Evolutionary conservation across 2,797 vertebrate genomes (phyloP), one percentile per base, ranked within the genome.

Genomic region (Cryptoblepharus egeriae): DNA sequence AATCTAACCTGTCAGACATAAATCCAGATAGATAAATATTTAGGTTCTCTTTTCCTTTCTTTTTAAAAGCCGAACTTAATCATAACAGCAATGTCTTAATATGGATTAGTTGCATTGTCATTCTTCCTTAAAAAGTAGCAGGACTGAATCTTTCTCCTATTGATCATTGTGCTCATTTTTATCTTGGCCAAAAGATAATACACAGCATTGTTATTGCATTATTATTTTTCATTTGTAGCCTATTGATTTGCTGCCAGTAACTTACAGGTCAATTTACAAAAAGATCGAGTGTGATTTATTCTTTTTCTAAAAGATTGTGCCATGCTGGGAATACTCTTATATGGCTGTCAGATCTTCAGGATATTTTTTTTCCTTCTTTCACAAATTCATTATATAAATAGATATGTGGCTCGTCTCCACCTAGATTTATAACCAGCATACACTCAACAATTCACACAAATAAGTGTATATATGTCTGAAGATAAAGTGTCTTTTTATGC

Each of bases 141-240:
- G 67, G 18, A 11, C 52, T 63, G 42, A 68, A 82, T 92, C 80
- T 92, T 93, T 89, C 90, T 89, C 80, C 79, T 71, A 90, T 91
- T 76, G 90, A 93, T 94, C 10, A 0, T 30, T 86, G 73, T 64
- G 76, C 68, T 84, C 86, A 49, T 87, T 94, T 94, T 88, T 65
- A 6, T 75, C 83, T 90, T 52, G 70, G 83, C 77, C 84, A 78
- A 58, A 42, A 78, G 89, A 85, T 89, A 89, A 93, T 89, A 88
- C 85, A 86, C 75, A 92, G 35, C 83, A 37, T 90, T 85, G 86
- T 91, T 93, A 93, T 90, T 90, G 79, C 84, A 73, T 90, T 94
- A 93, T 93, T 94, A 93, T 92, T 94, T 93, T 95, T 94, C 89
- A 95, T 93, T 93, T 92, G 89, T 83, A 88, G 79, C 63, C 57